A percentile compares a stretch with the other conserved stretches of the same genome.
These are phyloP conservation scores for Elymnias hypermnestra DNA, from an alignment of 1,140 invertebrate species.

Conservation along the genomic window DNA sequence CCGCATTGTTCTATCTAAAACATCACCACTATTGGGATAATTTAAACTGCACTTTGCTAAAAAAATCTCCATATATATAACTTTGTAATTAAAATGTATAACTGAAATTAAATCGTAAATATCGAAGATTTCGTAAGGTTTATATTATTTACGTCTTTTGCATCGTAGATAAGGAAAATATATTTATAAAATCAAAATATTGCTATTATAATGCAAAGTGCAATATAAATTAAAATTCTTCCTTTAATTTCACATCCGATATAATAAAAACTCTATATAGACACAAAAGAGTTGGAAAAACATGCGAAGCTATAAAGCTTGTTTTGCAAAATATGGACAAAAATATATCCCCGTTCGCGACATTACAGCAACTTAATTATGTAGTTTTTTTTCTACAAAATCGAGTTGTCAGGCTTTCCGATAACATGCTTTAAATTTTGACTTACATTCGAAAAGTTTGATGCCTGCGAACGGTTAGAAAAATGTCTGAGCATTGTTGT, in stretches of 20 bases:
- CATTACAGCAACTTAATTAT: conserved; percentile 4
- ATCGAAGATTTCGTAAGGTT: too few relatives aligned
- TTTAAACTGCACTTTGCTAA: background rate
- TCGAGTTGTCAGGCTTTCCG: too few relatives aligned
- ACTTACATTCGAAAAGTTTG: background rate
- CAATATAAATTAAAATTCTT: conserved; percentile 6
- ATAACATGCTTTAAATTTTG: conserved; percentile 5
- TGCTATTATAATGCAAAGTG: background rate
- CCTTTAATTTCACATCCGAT: too few relatives aligned
- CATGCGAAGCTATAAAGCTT: conserved; percentile 62
- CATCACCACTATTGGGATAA: background rate
- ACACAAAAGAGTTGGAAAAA: conserved; percentile 39
- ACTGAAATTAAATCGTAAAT: too few relatives aligned
- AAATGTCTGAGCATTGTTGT: conserved; percentile 17
- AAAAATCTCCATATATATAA: too few relatives aligned
- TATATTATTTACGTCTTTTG: too few relatives aligned
- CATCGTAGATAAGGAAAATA: too few relatives aligned
- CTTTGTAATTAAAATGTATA: too few relatives aligned
- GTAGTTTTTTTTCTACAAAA: too few relatives aligned
- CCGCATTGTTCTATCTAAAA: conserved; percentile 10
- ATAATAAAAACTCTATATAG: conserved; percentile 25
- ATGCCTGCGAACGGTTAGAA: conserved; percentile 12
- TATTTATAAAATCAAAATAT: background rate
- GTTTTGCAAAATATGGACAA: conserved; percentile 40
- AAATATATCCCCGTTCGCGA: conserved; percentile 27